Evolutionary conservation across 2,888 invertebrate species (phyloP).

Genomic region (Lepidocyrtinus sp.): DNA sequence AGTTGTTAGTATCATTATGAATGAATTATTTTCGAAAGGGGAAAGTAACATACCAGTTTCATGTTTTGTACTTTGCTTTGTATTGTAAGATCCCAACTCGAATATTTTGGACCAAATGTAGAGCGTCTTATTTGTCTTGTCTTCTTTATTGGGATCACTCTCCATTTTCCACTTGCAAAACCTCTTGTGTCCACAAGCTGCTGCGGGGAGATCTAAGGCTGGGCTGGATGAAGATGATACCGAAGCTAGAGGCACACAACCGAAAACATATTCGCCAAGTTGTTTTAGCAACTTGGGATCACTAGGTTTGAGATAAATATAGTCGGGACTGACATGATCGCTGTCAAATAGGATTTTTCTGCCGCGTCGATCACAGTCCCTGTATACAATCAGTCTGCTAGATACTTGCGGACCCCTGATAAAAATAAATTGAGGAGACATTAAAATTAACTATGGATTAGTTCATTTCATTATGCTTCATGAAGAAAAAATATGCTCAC

Average conservation of each 20-base stretch:
- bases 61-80: conserved; percentile 22
- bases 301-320: conserved; percentile 37
- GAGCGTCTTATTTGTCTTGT: conserved; percentile 26
- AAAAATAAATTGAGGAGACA: too few species aligned
- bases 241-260: conserved; percentile 39
- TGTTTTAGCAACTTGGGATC: conserved; percentile 39
- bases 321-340: conserved; percentile 61
- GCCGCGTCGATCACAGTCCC: conserved; percentile 68
- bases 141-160: background rate
- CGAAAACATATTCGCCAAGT: conserved; percentile 44
- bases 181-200: conserved; percentile 31
- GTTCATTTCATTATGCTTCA: background rate
- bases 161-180: conserved; percentile 46
- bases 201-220: conserved; percentile 26
- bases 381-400: conserved; percentile 64
- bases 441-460: too few species aligned
- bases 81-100: conserved; percentile 28
- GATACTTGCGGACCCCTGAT: conserved; percentile 28
- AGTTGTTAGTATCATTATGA: too few species aligned
- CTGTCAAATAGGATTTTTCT: conserved; percentile 68
- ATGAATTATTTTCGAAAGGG: too few species aligned
- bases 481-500: too few species aligned
- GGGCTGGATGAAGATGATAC: conserved; percentile 6
- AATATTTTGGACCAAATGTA: conserved; percentile 47
- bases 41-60: conserved; percentile 25